Conservation (phyloP, 2,797 vertebrate species). For the Orientallactaga sibirica region DNA sequence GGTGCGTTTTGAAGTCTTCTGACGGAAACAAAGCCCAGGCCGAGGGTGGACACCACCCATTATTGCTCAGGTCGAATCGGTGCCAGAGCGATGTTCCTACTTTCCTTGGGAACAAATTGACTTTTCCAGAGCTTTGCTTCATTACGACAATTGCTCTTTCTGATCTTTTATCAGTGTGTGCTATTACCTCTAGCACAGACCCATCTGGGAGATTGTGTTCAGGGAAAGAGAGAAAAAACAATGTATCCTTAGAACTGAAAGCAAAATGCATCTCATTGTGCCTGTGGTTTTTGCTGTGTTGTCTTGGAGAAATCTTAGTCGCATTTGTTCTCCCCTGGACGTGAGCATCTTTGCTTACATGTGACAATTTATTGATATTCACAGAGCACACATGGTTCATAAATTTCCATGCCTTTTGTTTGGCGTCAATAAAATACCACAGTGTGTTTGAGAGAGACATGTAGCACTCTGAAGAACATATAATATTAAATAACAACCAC, state of each 20-base stretch:
- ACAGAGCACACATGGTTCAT: background rate
- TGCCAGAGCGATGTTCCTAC: background rate
- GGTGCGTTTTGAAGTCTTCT: background rate
- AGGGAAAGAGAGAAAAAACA: constrained; percentile 25
- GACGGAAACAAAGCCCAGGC: background rate
- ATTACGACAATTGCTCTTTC: constrained; percentile 45
- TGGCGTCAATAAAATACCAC: background rate
- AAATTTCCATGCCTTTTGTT: background rate
- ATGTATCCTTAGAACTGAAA: background rate
- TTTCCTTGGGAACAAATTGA: constrained; percentile 6
- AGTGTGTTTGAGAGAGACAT: background rate
- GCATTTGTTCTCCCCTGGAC: constrained; percentile 1
- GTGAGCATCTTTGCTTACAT: background rate
- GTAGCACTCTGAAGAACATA: background rate
- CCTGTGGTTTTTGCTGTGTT: background rate
- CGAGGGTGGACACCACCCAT: accelerated
- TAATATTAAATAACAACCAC: background rate
- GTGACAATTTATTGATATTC: background rate
- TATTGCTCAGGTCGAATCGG: background rate
- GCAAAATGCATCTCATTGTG: constrained; percentile 29
- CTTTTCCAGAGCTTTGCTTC: constrained; percentile 50
- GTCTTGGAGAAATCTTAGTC: constrained; percentile 4
- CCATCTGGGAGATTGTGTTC: constrained; percentile 29
- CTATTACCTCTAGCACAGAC: constrained; percentile 40
- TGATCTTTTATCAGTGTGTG: constrained; percentile 42